A percentile compares a stretch with the other conserved stretches of the same genome.
These are phyloP conservation scores for Barbus barbus DNA, from an alignment of 2,113 vertebrate species.

Conservation along the genomic window DNA sequence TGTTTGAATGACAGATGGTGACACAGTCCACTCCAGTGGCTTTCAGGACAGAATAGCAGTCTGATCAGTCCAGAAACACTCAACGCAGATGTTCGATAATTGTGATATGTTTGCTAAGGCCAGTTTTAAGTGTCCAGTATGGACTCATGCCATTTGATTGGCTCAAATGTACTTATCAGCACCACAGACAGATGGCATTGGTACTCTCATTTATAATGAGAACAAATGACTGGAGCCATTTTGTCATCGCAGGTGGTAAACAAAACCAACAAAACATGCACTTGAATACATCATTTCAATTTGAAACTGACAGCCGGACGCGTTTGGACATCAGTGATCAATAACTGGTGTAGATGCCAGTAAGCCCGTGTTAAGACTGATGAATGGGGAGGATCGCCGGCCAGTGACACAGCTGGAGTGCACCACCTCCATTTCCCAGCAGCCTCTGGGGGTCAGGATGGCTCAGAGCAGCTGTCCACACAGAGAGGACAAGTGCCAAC, in stretches of 20 bases:
- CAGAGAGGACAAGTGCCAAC: constrained; percentile 60
- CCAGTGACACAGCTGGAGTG: constrained; percentile 36
- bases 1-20: background rate
- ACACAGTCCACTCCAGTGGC: background rate
- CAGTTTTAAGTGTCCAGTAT: constrained; percentile 34
- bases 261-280: constrained; percentile 11
- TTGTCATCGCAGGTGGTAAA: constrained; percentile 26
- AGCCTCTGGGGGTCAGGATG: constrained; percentile 40
- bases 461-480: constrained; percentile 66
- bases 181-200: constrained; percentile 20
- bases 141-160: background rate
- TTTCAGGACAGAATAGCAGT: background rate
- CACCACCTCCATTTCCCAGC: constrained; percentile 33
- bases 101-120: constrained; percentile 42
- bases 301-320: background rate
- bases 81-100: background rate
- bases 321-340: background rate
- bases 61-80: constrained; percentile 4
- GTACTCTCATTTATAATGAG: background rate
- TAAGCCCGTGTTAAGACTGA: background rate
- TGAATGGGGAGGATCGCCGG: constrained; percentile 33
- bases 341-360: background rate
- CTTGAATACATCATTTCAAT: constrained; percentile 13
- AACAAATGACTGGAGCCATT: background rate
- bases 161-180: background rate